Conservation (phyloP, 2,113 vertebrate species). For the Scartelaos histophorus region DNA sequence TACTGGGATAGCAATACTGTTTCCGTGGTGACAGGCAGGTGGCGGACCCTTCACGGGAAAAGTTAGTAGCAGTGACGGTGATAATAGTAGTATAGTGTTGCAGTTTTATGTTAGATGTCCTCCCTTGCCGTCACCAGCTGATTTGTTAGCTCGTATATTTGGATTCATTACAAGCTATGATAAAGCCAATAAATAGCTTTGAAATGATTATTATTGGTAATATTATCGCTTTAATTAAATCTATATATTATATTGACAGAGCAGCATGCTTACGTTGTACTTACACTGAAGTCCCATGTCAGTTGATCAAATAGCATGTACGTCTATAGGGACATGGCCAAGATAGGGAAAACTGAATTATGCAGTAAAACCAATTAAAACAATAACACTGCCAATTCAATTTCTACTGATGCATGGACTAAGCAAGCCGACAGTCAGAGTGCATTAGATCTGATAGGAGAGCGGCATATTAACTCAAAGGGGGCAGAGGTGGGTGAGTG, state of each 20-base stretch:
- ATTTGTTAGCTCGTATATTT: neutral
- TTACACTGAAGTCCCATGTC: conserved; percentile 20
- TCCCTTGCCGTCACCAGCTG: too few species aligned
- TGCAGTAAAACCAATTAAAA: conserved; percentile 66
- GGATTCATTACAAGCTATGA: neutral
- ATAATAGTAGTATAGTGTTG: too few species aligned
- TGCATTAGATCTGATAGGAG: conserved; percentile 62
- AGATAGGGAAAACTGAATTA: conserved; percentile 59
- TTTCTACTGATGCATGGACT: conserved; percentile 54
- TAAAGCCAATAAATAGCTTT: neutral
- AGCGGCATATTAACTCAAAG: conserved; percentile 49
- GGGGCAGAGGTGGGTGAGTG: conserved; percentile 12
- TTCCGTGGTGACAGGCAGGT: too few species aligned
- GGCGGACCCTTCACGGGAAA: too few species aligned
- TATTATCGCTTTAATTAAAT: neutral
- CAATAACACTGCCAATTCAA: conserved; percentile 61
- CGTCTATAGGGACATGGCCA: conserved; percentile 22
- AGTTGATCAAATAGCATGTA: conserved; percentile 39
- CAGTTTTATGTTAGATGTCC: too few species aligned
- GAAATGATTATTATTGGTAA: neutral
- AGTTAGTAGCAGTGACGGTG: too few species aligned
- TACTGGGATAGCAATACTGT: too few species aligned
- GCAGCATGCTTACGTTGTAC: conserved; percentile 25
- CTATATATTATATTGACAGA: conserved; percentile 32
- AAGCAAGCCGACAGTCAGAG: conserved; percentile 60